Percentiles rank a stretch among this genome's conserved stretches.
phyloP scores from a whole-genome alignment of 53 echinoderm and acorn worm species.

The Zoroaster sp. region DNA sequence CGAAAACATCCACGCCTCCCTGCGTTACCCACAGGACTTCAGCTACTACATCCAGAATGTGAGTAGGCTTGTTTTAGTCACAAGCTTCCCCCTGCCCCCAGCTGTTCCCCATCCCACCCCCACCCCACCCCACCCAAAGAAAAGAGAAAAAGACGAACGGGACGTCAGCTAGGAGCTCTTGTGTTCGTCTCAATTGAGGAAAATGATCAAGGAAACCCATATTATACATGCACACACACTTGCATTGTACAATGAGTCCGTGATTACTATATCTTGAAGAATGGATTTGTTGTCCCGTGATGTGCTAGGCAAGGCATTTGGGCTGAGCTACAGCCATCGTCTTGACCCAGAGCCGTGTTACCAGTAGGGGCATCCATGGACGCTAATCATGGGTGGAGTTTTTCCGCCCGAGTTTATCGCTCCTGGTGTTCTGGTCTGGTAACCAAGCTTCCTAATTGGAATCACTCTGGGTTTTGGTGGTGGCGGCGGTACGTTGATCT shows the following conservation, averaged over 20 bases:
- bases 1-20: constrained; percentile 90
- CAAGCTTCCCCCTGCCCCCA: not conserved
- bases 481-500: constrained; percentile 16
- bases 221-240: too few relatives aligned
- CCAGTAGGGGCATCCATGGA: not conserved
- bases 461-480: not conserved
- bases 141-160: too few relatives aligned
- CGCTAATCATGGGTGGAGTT: constrained; percentile 10
- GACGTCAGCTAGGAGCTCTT: too few relatives aligned
- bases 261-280: too few relatives aligned
- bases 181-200: too few relatives aligned
- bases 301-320: constrained; percentile 60
- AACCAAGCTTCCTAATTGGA: not conserved
- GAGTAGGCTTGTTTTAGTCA: constrained; percentile 30
- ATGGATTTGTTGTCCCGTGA: constrained; percentile 25
- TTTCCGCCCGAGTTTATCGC: not conserved
- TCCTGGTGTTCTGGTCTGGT: not conserved
- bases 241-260: too few relatives aligned
- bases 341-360: not conserved
- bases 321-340: constrained; percentile 39
- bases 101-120: not conserved
- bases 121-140: too few relatives aligned
- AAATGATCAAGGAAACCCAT: too few relatives aligned
- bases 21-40: constrained; percentile 99
- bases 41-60: constrained; percentile 95